Evolutionary conservation across 2,113 vertebrate genomes (phyloP).

Genomic region (Cryptotis parvus): DNA sequence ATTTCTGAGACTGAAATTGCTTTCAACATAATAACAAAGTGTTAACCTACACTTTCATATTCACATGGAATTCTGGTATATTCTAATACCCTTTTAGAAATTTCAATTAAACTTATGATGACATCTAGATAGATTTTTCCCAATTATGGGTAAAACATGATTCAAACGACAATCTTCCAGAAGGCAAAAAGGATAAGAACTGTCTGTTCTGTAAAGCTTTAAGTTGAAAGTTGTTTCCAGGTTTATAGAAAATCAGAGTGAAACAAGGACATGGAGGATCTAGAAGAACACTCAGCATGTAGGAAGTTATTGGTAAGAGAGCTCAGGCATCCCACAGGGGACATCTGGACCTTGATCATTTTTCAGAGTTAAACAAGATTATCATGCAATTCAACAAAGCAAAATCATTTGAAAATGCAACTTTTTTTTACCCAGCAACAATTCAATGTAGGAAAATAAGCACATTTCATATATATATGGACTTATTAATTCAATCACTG

Average conservation of each 20-base stretch:
- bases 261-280: conserved; percentile 83
- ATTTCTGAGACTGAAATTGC: conserved; percentile 47
- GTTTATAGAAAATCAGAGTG: conserved; percentile 79
- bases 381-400: conserved; percentile 75
- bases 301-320: conserved; percentile 72
- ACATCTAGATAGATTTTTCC: conserved; percentile 86
- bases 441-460: conserved; percentile 29
- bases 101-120: conserved; percentile 81
- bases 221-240: conserved; percentile 76
- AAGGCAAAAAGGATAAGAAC: conserved; percentile 80
- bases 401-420: conserved; percentile 4
- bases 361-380: conserved; percentile 82
- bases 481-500: conserved; percentile 36
- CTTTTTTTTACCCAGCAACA: conserved; percentile 46
- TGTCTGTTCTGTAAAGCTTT: conserved; percentile 77
- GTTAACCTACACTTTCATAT: conserved; percentile 33
- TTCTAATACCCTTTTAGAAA: conserved; percentile 55
- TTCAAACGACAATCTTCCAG: conserved; percentile 84
- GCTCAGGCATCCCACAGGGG: conserved; percentile 76
- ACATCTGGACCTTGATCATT: conserved; percentile 82
- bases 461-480: conserved; percentile 36
- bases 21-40: conserved; percentile 43
- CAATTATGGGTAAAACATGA: conserved; percentile 82
- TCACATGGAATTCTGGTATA: conserved; percentile 30
- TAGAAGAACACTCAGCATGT: conserved; percentile 74